Conservation (phyloP, 1,140 invertebrate genomes). For the Leptinotarsa defecta region DNA sequence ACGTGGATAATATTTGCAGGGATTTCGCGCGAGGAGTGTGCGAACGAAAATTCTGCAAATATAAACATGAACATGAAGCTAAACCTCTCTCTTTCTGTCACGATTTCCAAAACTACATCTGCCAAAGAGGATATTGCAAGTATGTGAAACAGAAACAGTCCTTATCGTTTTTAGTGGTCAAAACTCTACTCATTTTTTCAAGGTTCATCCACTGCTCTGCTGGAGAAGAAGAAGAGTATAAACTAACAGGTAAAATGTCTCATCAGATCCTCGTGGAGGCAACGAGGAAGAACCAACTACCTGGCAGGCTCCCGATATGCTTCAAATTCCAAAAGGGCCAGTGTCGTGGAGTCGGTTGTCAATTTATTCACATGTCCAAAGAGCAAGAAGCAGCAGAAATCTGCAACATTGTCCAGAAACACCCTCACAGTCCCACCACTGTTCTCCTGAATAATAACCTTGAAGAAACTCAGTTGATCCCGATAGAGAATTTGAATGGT, state of each 20-base stretch:
- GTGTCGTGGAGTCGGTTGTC: conserved; percentile 63
- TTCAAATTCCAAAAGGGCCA: conserved; percentile 78
- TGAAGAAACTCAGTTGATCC: conserved; percentile 40
- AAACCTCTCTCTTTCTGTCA: conserved; percentile 74
- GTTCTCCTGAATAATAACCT: conserved; percentile 33
- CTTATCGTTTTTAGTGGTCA: too few relatives aligned
- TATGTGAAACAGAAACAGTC: conserved; percentile 37
- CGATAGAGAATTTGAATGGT: conserved; percentile 29
- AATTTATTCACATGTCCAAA: conserved; percentile 62
- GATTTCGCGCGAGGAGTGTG: conserved; percentile 72
- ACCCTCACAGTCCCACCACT: conserved; percentile 36
- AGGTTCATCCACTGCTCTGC: conserved; percentile 78
- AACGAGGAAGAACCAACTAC: conserved; percentile 55
- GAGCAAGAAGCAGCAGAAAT: conserved; percentile 57
- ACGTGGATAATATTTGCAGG: conserved; percentile 58
- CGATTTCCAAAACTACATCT: conserved; percentile 80
- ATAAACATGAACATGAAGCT: conserved; percentile 65
- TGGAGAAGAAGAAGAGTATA: conserved; percentile 77
- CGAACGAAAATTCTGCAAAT: conserved; percentile 77
- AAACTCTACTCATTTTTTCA: conserved; percentile 1
- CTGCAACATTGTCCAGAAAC: conserved; percentile 49
- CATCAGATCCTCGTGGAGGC: conserved; percentile 61
- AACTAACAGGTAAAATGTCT: conserved; percentile 69
- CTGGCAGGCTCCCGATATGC: conserved; percentile 65
- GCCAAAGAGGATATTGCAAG: conserved; percentile 64